Percentiles rank a stretch among this genome's conserved stretches.
phyloP scores from a whole-genome alignment of 1,140 invertebrate genomes.

The Temnothorax curvispinosus region DNA sequence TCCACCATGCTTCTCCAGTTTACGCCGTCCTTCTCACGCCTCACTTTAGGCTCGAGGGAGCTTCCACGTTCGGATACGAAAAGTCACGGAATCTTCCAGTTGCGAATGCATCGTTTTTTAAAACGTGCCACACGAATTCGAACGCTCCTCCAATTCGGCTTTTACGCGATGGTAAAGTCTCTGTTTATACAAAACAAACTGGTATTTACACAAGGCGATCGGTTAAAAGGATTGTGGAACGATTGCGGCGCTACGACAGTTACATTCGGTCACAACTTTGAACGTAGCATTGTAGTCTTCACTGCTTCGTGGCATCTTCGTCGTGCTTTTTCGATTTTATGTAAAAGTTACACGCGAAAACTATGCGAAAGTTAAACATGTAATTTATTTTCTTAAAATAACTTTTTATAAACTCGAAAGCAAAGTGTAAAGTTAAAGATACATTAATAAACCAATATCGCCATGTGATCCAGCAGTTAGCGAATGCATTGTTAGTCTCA shows the following conservation, averaged over 20 bases:
- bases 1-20: conserved; percentile 13
- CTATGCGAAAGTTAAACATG: background rate
- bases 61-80: background rate
- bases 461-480: background rate
- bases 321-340: background rate
- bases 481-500: conserved; percentile 34
- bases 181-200: background rate
- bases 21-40: background rate
- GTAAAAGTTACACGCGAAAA: background rate
- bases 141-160: conserved; percentile 13
- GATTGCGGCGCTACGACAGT: background rate
- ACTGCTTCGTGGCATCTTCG: background rate
- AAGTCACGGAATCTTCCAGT: conserved; percentile 76
- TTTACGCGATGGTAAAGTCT: background rate
- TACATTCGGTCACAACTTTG: background rate
- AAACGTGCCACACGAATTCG: conserved; percentile 62
- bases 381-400: background rate
- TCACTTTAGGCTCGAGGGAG: conserved; percentile 25
- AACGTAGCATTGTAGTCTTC: background rate
- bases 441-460: conserved; percentile 28
- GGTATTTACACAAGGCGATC: background rate
- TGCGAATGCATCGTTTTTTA: conserved; percentile 77
- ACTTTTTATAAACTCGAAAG: background rate
- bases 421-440: background rate
- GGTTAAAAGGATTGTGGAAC: conserved; percentile 1